Base-by-base conservation (phyloP, 2,888 invertebrate species). In the Cinara cedri region DNA sequence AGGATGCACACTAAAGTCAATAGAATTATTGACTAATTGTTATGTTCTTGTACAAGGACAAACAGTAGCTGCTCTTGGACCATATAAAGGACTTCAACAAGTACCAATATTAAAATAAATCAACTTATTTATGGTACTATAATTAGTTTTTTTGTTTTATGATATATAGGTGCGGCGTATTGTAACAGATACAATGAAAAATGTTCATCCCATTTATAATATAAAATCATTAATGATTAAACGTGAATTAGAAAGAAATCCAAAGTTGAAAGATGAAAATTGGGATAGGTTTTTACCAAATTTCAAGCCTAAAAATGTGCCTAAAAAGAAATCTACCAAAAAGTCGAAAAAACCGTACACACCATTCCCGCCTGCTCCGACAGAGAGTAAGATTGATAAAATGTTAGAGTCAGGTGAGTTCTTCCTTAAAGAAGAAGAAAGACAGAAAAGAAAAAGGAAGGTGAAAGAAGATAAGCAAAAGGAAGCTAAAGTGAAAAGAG, bases 191-290 rank as follows among this genome's bases (percentile, higher is more conserved):
- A 97, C 97, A 0, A 98, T 99, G 98, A 95, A 95, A 85, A 99
- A 99, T 86, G 90, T 99, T 78, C 99, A 99, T 88, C 99, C 99
- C 1, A 96, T 99, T 86, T 98, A 98, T 85, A 98, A 97, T 84
- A 97, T 99, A 1, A 95, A 98, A 88, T 93, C 95, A 2, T 87
- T 99, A 72, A 98, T 99, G 98, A 97, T 99, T 72, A 98, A 98
- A 86, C 89, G 92, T 83, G 98, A 99, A 86, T 87, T 99, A 80
- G 92, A 93, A 84, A 97, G 97, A 87, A 96, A 99, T 88, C 94
- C 97, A 0, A 92, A 91, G 84, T 86, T 99, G 76, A 93, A 92
- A 85, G 91, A 95, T 86, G 97, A 98, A 86, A 96, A 93, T 85
- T 99, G 99, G 99, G 95, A 96, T 54, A 88, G 98, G 82, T 99